Base-by-base conservation (phyloP, 2,888 invertebrate species). In the Philopedon plagiatum region DNA sequence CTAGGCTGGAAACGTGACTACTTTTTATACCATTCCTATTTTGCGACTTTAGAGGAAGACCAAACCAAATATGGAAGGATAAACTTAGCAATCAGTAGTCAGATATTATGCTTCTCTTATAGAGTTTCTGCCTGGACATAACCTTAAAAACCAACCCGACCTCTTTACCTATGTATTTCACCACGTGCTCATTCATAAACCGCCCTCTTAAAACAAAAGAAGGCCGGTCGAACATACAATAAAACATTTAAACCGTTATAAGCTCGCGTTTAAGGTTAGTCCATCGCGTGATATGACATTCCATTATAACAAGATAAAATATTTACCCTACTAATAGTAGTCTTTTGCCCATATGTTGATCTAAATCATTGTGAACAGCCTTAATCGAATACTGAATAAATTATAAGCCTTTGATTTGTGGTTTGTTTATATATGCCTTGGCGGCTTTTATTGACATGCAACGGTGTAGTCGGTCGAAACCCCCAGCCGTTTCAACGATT, bases 291-390 rank as follows among this genome's bases (percentile, higher is more conserved):
- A 82, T 83, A 82, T 83, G 83, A 83, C 82, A 81, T 80, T 79
- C 81, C 81, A 81, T 83, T 82, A 83, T 82, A 80, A 79, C 76
- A 32, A 71, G 72, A 81, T 83, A 77, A 83, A 83, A 83, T 83
- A 83, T 83, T 83, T 81, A 83, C 81, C 75, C 77, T 76, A 77
- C 79, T 83, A 83, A 83, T 83, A 78, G 83, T 81, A 80, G 81
- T 82, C 81, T 83, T 83, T 83, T 83, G 81, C 80, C 80, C 82
- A 78, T 82, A 78, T 80, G 80, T 82, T 83, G 82, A 81, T 82
- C 83, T 78, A 81, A 81, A 82, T 81, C 80, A 81, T 81, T 79
- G 79, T 80, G 81, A 81, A 81, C 81, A 78, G 76, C 81, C 78
- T 80, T 81, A 82, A 83, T 82, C 81, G 81, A 82, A 83, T 79